These are phyloP conservation scores for Calyptomena viridis DNA, from an alignment of 2,113 vertebrate species.

Conservation along the genomic window DNA sequence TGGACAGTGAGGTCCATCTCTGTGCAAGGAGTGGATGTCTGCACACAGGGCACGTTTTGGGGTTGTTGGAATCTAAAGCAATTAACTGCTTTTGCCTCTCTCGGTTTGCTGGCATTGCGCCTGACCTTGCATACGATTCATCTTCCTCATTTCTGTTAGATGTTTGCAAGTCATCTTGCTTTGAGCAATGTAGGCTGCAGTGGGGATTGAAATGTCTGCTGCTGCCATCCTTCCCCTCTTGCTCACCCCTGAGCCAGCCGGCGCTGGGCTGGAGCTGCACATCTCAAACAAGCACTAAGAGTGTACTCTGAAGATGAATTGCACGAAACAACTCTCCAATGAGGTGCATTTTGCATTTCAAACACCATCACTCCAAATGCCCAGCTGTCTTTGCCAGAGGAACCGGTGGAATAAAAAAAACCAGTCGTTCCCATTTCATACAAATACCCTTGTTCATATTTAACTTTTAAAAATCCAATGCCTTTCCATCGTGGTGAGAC, in stretches of 20 bases:
- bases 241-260: background rate
- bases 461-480: background rate
- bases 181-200: conserved; percentile 11
- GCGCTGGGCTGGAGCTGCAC: background rate
- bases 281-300: background rate
- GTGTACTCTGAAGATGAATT: background rate
- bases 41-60: conserved; percentile 37
- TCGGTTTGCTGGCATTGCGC: background rate
- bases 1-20: background rate
- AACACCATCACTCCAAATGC: conserved; percentile 1
- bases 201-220: background rate
- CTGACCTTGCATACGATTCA: conserved; percentile 61
- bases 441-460: background rate
- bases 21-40: background rate
- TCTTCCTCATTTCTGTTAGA: conserved; percentile 27
- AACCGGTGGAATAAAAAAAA: background rate
- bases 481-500: background rate
- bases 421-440: background rate
- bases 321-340: background rate
- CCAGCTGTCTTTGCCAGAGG: conserved; percentile 41
- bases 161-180: conserved; percentile 61
- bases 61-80: conserved; percentile 44
- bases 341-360: conserved; percentile 41
- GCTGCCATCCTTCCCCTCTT: background rate
- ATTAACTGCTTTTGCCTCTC: conserved; percentile 47